A percentile compares a stretch with the other conserved stretches of the same genome.
Evolutionary conservation across 2,888 invertebrate genomes (phyloP).

Genomic region (Augochlorella aurata): DNA sequence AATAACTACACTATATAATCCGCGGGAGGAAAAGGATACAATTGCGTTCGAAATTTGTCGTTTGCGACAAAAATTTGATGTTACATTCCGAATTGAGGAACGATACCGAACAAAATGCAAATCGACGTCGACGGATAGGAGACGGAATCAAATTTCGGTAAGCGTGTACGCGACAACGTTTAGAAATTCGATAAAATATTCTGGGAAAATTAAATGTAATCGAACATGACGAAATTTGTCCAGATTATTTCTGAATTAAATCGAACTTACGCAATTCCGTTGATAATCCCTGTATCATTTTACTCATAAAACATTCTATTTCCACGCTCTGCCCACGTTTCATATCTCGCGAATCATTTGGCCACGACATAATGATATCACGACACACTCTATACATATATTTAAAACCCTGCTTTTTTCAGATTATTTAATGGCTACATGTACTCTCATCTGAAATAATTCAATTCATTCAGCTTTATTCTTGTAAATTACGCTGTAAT

Average conservation of each 20-base stretch:
- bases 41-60: neutral
- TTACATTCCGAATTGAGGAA: neutral
- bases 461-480: neutral
- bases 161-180: neutral
- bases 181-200: neutral
- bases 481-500: neutral
- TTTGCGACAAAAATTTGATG: neutral
- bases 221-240: conserved; percentile 4
- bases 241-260: conserved; percentile 6
- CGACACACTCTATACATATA: too few species aligned
- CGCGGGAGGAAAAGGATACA: neutral
- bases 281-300: conserved; percentile 10
- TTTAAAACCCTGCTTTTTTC: too few species aligned
- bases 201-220: neutral
- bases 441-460: neutral
- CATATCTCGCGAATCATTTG: neutral
- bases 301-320: neutral
- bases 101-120: neutral
- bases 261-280: conserved; percentile 13
- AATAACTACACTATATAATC: neutral
- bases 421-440: neutral
- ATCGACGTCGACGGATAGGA: neutral
- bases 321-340: neutral
- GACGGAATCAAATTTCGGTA: neutral
- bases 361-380: neutral